A percentile compares a stretch with the other conserved stretches of the same genome.
phyloP scores from a whole-genome alignment of 2,797 vertebrate genomes.

The Sebastes oblongus region DNA sequence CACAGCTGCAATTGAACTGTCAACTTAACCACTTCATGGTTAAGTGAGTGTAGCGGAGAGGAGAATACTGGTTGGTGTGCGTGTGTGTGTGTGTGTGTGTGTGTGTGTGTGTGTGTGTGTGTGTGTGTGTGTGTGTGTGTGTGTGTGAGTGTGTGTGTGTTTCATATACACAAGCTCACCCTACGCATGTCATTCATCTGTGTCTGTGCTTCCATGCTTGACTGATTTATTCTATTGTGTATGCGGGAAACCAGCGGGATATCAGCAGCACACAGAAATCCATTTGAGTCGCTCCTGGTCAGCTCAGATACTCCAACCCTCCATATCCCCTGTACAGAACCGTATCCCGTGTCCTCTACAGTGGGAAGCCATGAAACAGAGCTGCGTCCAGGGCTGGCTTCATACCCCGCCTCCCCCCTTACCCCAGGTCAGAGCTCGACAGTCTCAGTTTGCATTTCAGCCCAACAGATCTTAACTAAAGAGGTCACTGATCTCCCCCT shows the following conservation, averaged over 20 bases:
- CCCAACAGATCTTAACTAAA: slow-evolving; percentile 38
- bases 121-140: neutral
- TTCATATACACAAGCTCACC: slow-evolving; percentile 10
- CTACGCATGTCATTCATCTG: slow-evolving; percentile 48
- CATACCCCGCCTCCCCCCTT: slow-evolving; percentile 3
- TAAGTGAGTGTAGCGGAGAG: slow-evolving; percentile 65
- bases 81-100: neutral
- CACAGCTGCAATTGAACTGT: slow-evolving; percentile 72
- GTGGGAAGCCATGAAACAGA: slow-evolving; percentile 35
- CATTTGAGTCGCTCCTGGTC: slow-evolving; percentile 59
- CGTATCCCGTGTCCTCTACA: slow-evolving; percentile 9
- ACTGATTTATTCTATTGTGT: slow-evolving; percentile 47
- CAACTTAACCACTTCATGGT: slow-evolving; percentile 74
- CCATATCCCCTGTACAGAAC: slow-evolving; percentile 13
- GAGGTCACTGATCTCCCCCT: slow-evolving; percentile 26
- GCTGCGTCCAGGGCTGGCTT: slow-evolving; percentile 21
- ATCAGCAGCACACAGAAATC: slow-evolving; percentile 61
- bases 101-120: neutral
- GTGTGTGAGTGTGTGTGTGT: neutral
- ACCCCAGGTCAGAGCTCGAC: neutral
- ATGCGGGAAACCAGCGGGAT: slow-evolving; percentile 43
- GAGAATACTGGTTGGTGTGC: slow-evolving; percentile 27
- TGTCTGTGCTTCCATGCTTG: slow-evolving; percentile 25
- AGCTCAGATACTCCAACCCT: slow-evolving; percentile 35
- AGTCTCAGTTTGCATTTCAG: slow-evolving; percentile 27